phyloP scores from a whole-genome alignment of 2,888 invertebrate species.

The Pantelozetes paolii region DNA sequence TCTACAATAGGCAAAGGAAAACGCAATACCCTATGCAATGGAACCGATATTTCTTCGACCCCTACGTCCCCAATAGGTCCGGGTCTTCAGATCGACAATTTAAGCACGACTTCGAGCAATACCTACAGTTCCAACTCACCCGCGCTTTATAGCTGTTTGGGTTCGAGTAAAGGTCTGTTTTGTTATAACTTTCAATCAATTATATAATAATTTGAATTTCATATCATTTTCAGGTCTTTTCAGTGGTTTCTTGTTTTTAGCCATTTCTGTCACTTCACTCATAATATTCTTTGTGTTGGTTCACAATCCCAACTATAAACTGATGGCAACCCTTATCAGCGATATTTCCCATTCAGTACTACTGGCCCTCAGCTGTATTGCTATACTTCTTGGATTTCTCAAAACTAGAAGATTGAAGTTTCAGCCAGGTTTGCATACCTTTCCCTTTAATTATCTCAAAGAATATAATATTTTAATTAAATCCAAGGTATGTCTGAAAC shows the following conservation, averaged over 20 bases:
- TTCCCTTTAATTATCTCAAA: too few relatives aligned
- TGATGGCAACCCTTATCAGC: conserved; percentile 81
- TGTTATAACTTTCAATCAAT: too few relatives aligned
- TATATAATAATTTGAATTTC: too few relatives aligned
- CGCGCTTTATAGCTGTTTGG: conserved; percentile 72
- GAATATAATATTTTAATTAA: too few relatives aligned
- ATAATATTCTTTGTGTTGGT: conserved; percentile 93
- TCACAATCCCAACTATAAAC: conserved; percentile 67
- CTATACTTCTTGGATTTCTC: conserved; percentile 78
- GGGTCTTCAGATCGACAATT: conserved; percentile 37
- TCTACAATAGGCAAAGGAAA: conserved; percentile 53
- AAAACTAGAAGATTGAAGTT: conserved; percentile 66
- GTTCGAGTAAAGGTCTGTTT: conserved; percentile 63
- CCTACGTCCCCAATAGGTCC: conserved; percentile 15
- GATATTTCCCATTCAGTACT: conserved; percentile 84
- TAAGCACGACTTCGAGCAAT: conserved; percentile 41
- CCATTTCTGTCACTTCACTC: conserved; percentile 83
- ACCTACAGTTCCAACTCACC: conserved; percentile 36
- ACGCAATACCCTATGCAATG: conserved; percentile 39
- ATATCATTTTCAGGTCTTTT: too few relatives aligned
- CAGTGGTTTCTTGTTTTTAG: conserved; percentile 65
- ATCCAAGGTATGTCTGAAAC: conserved; percentile 41
- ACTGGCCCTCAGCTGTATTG: conserved; percentile 80
- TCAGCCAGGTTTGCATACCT: conserved; percentile 61
- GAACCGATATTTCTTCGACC: conserved; percentile 39